A percentile compares a stretch with the other conserved stretches of the same genome.
These are phyloP conservation scores for Nymphalis urticae DNA, from an alignment of 2,888 invertebrate genomes.

Conservation along the genomic window DNA sequence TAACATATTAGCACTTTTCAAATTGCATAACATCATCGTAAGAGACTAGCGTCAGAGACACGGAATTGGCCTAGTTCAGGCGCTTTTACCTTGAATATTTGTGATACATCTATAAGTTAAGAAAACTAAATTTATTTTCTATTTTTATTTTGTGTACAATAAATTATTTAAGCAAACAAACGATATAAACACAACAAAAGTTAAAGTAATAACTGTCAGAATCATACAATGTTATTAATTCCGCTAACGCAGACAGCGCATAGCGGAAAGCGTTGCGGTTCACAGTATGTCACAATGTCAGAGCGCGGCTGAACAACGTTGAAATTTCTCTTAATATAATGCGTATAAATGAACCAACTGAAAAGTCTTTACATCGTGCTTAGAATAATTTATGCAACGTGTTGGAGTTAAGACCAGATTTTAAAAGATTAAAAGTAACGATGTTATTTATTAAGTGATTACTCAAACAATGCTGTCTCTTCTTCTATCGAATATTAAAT, in stretches of 20 bases:
- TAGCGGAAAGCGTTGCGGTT: conserved; percentile 10
- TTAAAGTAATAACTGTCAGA: conserved; percentile 18
- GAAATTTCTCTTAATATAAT: background rate
- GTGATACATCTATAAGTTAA: too few species aligned
- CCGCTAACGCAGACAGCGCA: conserved; percentile 10
- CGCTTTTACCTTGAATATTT: too few species aligned
- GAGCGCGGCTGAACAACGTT: background rate
- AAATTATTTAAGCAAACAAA: background rate
- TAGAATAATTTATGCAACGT: too few species aligned
- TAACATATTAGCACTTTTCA: too few species aligned
- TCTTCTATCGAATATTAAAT: too few species aligned
- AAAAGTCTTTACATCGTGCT: background rate
- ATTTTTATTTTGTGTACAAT: background rate
- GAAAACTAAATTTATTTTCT: background rate
- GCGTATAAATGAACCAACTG: background rate
- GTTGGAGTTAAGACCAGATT: too few species aligned
- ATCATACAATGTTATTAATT: conserved; percentile 23
- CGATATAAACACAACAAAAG: background rate
- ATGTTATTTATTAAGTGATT: too few species aligned
- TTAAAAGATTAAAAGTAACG: too few species aligned
- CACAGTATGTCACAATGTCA: background rate
- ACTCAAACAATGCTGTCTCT: too few species aligned
- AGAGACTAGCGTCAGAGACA: too few species aligned
- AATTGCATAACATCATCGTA: too few species aligned
- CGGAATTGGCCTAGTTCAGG: too few species aligned